Base-by-base conservation (phyloP, 2,888 invertebrate genomes). In the Trissoscelio sp. region DNA sequence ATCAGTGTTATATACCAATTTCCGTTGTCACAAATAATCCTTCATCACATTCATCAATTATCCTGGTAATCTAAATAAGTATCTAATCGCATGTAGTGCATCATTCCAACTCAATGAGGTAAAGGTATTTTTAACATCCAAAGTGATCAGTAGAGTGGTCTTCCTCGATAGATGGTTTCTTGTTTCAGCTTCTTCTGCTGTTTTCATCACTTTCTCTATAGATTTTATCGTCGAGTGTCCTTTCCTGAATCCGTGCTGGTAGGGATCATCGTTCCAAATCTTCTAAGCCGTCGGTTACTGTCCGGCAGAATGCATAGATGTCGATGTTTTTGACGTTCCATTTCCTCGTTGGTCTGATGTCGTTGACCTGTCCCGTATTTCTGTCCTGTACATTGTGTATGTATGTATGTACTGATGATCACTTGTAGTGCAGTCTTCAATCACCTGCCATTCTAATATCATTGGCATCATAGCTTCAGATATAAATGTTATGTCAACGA, bases 331-430 rank as follows among this genome's bases (percentile, higher is more conserved):
- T n/a, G n/a, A n/a, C n/a, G n/a, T n/a, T n/a, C n/a, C n/a, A n/a
- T n/a, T n/a, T n/a, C n/a, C n/a, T n/a, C n/a, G n/a, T n/a, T n/a
- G n/a, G n/a, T n/a, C n/a, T n/a, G 9, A 11, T 2, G 2, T 34
- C 11, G 5, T 6, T 24, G 24, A 6, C 6, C 24, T 6, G 6
- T 24, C n/a, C n/a, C n/a, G n/a, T n/a, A n/a, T n/a, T n/a, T n/a
- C n/a, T n/a, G n/a, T n/a, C 5, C 34, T 9, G 34, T 11, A 34
- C 11, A 34, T 11, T 11, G 9, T 6, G 9, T 73, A 51, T 69
- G 6, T n/a, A n/a, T n/a, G n/a, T n/a, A 83, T 67, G 7, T 72
- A 81, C 14, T 77, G 73, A 31, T 83, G 74, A 53, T 83, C 83
- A 20, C 83, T 80, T 16, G 67, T 77, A 0, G 70, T 78, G 24